Conservation (phyloP, 2,797 vertebrate species). For the Podargus strigoides region DNA sequence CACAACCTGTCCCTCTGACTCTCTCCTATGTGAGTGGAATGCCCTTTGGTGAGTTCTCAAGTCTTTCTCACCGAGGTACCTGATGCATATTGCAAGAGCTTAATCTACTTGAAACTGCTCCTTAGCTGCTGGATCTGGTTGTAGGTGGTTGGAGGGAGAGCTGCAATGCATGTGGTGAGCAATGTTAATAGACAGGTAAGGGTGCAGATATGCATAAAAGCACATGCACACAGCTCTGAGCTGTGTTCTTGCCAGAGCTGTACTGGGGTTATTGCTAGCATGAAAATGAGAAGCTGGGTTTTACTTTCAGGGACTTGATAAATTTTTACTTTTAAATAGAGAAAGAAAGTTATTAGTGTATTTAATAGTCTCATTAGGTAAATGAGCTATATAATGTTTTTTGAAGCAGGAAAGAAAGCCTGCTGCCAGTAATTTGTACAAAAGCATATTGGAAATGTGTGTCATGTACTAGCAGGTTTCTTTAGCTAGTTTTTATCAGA, state of each 20-base stretch:
- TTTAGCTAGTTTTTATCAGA: neutral
- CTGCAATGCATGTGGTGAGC: neutral
- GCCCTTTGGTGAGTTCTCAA: neutral
- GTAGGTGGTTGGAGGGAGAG: neutral
- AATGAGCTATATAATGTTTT: neutral
- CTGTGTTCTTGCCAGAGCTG: neutral
- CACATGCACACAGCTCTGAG: neutral
- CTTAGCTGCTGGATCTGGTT: neutral
- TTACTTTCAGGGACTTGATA: neutral
- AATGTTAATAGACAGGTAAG: neutral
- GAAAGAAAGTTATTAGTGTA: neutral
- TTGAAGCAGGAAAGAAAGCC: neutral
- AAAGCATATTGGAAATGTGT: neutral
- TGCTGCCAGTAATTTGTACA: neutral
- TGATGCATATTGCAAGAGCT: neutral
- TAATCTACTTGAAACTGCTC: neutral
- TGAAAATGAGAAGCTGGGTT: neutral
- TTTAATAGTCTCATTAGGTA: neutral
- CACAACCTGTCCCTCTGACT: neutral
- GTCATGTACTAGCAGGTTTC: neutral
- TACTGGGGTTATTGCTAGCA: neutral
- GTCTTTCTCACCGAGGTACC: neutral
- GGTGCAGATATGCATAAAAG: neutral
- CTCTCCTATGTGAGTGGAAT: neutral
- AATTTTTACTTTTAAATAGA: neutral